Base-by-base conservation (phyloP, 2,113 vertebrate species). In the Phyllostomus discolor region DNA sequence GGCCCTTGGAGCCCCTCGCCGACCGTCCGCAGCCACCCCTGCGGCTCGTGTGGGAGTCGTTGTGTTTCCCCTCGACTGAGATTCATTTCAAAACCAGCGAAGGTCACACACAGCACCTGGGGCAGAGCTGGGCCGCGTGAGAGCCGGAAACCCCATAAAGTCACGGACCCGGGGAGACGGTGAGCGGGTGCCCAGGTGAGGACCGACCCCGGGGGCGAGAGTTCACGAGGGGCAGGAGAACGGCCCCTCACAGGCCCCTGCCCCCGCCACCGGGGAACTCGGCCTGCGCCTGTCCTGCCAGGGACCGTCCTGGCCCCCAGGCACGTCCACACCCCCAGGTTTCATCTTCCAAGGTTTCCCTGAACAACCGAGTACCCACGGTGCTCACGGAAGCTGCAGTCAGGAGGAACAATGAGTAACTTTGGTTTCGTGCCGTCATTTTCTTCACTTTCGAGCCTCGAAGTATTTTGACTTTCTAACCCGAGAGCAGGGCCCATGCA, bases 401-500 rank as follows among this genome's bases (percentile, higher is more conserved):
- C 33, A 24, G 69, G 46, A 64, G 92, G 67, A 10, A 90, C 78
- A 38, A 85, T 33, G 5, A 28, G 62, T 15, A 81, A 26, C 59
- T 50, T 69, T 38, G 95, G 94, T 97, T 97, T 64, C 70, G 52
- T 46, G 54, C 81, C 95, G 28, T 70, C 35, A 43, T 69, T 94
- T 69, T 70, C 43, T 38, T 70, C 50, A 0, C 84, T 88, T 96
- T 94, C 35, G 57, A 33, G 67, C 62, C 70, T 67, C 69, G 64
- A 67, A 78, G 84, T 75, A 15, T 33, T 75, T 96, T 86, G 81
- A 85, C 41, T 98, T 97, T 95, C 93, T 88, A 94, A 97, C 82
- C 93, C 15, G 78, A 88, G 86, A 96, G 93, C 43, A 92, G 75
- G 66, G 38, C 67, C 62, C 69, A 75, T 70, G 62, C 79, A 57